Base-by-base conservation (phyloP, 2,888 invertebrate genomes). In the Sinotaia quadrata region DNA sequence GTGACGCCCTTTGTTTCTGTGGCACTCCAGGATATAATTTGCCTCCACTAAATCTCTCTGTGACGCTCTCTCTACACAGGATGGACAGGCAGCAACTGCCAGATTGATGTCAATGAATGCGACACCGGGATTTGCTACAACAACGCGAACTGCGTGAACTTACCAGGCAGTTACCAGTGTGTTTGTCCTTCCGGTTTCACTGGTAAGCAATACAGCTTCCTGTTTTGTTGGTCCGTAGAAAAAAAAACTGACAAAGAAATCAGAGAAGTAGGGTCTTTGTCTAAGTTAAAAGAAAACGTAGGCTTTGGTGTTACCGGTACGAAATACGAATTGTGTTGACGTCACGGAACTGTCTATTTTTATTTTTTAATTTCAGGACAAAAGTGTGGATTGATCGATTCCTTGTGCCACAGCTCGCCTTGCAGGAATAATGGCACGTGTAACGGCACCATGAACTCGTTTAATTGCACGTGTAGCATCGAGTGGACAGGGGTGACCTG, bases 41-140 rank as follows among this genome's bases (percentile, higher is more conserved):
- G n/a, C n/a, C n/a, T n/a, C n/a, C n/a, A n/a, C n/a, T n/a, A 29
- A 18, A 21, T 3, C 3, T 41, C 41, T 12, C 18, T 10, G 10
- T 41, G 41, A 12, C 18, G 41, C 18, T 41, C 15, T 58, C 15
- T 33, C 12, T n/a, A 36, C 33, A 4, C 36, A 73, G 73, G 73
- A 1, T 73, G 73, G 73, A 54, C 66, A 27, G 73, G 73, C 1
- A 12, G 24, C 3, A 34, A 62, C 36, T 73, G 73, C 44, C 21
- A 15, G 15, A 10, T 31, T 2, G 73, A 73, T 34, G 59, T 71
- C 10, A 36, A 73, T 37, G 73, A 73, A 34, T 73, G 73, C 41
- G 29, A 10, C 2, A 34, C 15, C 1, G 68, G 63, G 5, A 49
- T 27, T 12, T 69, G 71, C 62, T 52, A 47, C 8, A 47, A 66